phyloP scores from a whole-genome alignment of 92 coral and sea anemone species.

The Blastomussa wellsi region DNA sequence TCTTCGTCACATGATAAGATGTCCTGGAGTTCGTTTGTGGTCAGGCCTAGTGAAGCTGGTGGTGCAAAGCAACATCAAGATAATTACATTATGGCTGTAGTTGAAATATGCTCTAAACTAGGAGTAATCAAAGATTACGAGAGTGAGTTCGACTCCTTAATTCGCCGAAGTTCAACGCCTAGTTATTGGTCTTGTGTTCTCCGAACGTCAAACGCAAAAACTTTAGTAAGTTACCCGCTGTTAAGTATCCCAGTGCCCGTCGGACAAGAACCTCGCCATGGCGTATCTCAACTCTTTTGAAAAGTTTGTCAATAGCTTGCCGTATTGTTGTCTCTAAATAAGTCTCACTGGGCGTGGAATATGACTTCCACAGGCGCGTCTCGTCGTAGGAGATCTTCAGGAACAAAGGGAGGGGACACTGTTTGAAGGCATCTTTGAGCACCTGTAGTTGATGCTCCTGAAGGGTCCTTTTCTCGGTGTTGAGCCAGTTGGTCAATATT shows the following conservation, averaged over 20 bases:
- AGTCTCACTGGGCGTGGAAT: constrained; percentile 55
- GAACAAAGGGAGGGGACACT: constrained; percentile 83
- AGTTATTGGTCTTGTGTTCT: no score
- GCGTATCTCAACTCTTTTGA: constrained; percentile 63
- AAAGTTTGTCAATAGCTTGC: constrained; percentile 68
- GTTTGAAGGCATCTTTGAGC: constrained; percentile 61
- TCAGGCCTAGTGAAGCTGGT: constrained; percentile 61
- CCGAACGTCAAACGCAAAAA: no score
- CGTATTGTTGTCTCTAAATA: constrained; percentile 64
- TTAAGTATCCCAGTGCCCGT: constrained; percentile 81
- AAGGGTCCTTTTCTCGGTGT: constrained; percentile 57
- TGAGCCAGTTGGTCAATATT: constrained; percentile 80
- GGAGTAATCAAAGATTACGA: no score
- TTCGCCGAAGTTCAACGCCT: no score
- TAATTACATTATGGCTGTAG: no score
- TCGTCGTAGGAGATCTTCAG: constrained; percentile 86
- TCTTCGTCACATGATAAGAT: constrained; percentile 77
- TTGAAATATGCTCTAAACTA: not conserved
- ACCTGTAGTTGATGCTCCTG: constrained; percentile 60
- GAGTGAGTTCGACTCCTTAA: no score
- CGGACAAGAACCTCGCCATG: constrained; percentile 77
- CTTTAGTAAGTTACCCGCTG: constrained; percentile 55
- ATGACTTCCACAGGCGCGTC: constrained; percentile 77
- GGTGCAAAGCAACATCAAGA: not conserved
- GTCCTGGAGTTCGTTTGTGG: constrained; percentile 81